These are phyloP conservation scores for Mormyrus proboscirostris DNA, from an alignment of 2,797 vertebrate species.

Conservation along the genomic window DNA sequence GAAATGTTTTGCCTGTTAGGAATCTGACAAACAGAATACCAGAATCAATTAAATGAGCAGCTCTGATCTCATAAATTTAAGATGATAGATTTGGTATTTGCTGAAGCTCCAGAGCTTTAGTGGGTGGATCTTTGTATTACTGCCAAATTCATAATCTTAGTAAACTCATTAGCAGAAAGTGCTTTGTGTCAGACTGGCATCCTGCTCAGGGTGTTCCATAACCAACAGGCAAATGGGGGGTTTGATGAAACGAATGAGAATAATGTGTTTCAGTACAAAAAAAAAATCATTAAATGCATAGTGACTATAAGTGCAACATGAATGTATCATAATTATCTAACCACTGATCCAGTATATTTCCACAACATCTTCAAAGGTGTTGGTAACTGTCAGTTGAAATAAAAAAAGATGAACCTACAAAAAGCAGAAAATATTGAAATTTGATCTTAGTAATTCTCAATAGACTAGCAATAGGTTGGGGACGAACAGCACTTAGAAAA, in stretches of 20 bases:
- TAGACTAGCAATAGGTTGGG: not conserved
- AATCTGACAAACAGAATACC: not conserved
- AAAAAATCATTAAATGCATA: not conserved
- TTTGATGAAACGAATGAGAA: not conserved
- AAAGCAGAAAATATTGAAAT: not conserved
- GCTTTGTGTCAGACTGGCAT: not conserved
- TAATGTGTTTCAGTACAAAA: not conserved
- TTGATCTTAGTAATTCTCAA: not conserved
- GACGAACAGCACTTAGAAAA: constrained; percentile 34
- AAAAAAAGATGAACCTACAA: not conserved
- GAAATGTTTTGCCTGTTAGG: not conserved
- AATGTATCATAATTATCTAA: not conserved
- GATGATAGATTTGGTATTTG: not conserved
- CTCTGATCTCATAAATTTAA: not conserved
- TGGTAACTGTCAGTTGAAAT: not conserved
- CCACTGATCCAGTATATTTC: not conserved
- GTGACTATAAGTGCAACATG: not conserved
- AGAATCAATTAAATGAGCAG: not conserved
- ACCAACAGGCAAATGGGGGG: not conserved
- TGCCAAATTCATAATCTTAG: not conserved
- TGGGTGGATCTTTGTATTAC: not conserved
- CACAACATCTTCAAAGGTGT: not conserved
- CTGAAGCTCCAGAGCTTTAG: not conserved
- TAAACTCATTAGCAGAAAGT: not conserved
- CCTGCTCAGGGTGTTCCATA: not conserved